Percentiles rank a stretch among this genome's conserved stretches.
phyloP scores from a whole-genome alignment of 2,113 vertebrate species.

The Lamprologus tigripictilis region DNA sequence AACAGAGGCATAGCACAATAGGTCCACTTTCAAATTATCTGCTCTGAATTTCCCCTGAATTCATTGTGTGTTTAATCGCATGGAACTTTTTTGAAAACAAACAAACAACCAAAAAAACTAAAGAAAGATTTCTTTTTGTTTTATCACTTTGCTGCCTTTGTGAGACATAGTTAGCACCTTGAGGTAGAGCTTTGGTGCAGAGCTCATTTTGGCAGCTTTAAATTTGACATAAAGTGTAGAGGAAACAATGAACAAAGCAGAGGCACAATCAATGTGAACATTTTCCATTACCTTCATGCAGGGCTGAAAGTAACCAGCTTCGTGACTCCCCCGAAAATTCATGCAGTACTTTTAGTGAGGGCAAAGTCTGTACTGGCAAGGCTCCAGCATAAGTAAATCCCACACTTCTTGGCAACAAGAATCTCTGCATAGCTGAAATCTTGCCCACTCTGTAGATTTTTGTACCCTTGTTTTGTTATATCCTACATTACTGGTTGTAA shows the following conservation, averaged over 20 bases:
- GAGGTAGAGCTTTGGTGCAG: not conserved
- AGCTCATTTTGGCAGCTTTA: not conserved
- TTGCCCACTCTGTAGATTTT: not conserved
- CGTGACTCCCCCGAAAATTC: not conserved
- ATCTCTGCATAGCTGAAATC: not conserved
- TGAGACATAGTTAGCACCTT: not conserved
- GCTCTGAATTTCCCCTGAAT: not conserved
- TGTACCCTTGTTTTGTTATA: not conserved
- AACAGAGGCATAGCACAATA: not conserved
- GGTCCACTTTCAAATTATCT: not conserved
- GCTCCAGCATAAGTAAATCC: conserved; percentile 17
- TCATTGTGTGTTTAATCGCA: not conserved
- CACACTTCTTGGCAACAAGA: not conserved
- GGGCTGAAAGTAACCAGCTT: not conserved
- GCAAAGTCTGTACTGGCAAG: not conserved
- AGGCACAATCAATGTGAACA: not conserved
- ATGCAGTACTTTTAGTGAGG: not conserved
- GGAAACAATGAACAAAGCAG: not conserved
- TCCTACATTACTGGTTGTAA: not conserved
- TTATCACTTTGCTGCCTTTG: not conserved
- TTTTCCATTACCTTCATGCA: not conserved
- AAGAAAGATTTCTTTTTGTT: not conserved
- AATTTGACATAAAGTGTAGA: not conserved
- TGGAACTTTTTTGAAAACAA: not conserved
- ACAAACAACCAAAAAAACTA: not conserved